Percentiles rank a stretch among this genome's conserved stretches.
Evolutionary conservation across 2,888 invertebrate species (phyloP).

Genomic region (Selenia dentaria): DNA sequence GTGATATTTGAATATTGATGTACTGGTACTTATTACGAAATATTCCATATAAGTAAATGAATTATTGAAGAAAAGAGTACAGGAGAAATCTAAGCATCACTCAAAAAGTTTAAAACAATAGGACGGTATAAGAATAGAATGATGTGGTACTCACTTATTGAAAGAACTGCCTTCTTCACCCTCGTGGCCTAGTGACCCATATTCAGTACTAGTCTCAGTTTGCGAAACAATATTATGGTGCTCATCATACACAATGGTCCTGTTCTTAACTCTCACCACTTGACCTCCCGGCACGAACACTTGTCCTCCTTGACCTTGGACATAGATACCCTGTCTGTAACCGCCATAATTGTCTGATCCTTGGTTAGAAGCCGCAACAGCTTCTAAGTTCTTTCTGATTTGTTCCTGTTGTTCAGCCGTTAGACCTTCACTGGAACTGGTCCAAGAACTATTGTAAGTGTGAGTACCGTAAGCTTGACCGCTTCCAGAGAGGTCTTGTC

Average conservation of each 20-base stretch:
- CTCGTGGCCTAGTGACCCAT: constrained; percentile 68
- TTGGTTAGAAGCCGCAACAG: constrained; percentile 34
- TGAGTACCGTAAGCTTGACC: constrained; percentile 38
- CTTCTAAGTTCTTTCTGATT: constrained; percentile 53
- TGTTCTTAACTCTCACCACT: constrained; percentile 59
- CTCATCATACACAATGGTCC: constrained; percentile 63
- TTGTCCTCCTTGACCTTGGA: constrained; percentile 24
- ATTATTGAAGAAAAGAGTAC: no score
- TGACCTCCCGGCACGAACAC: constrained; percentile 45
- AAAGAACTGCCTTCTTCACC: constrained; percentile 76
- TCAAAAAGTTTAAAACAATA: no score
- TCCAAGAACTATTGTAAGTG: constrained; percentile 57
- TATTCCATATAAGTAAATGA: no score
- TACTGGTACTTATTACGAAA: no score
- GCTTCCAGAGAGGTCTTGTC: constrained; percentile 29
- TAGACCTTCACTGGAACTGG: constrained; percentile 49
- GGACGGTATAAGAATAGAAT: no score
- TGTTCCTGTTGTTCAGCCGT: constrained; percentile 61
- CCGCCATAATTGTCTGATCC: constrained; percentile 31
- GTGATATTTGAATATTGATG: no score
- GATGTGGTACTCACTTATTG: constrained; percentile 70
- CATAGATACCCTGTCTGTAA: constrained; percentile 22
- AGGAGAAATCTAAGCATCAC: no score
- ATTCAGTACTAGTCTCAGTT: constrained; percentile 81
- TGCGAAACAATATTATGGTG: constrained; percentile 75